phyloP scores from a whole-genome alignment of 2,113 vertebrate genomes.

The Mystacornis crossleyi region DNA sequence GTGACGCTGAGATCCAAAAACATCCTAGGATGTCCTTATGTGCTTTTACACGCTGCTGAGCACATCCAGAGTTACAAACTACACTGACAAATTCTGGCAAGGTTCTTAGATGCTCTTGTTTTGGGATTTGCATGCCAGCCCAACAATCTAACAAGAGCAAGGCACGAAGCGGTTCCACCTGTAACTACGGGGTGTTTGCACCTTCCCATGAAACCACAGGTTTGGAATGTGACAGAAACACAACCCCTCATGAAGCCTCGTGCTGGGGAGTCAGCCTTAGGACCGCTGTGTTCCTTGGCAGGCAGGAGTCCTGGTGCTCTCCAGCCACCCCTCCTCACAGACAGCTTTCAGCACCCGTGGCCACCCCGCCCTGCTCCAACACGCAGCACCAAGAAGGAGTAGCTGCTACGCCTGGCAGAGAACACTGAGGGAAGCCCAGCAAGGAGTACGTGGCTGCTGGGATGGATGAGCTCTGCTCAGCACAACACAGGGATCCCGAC shows the following conservation, averaged over 20 bases:
- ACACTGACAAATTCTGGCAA: neutral
- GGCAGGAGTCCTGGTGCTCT: neutral
- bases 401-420: neutral
- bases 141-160: neutral
- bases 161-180: neutral
- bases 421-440: neutral
- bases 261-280: neutral
- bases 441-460: neutral
- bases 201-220: neutral
- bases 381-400: neutral
- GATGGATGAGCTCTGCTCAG: neutral
- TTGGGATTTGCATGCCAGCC: rapidly evolving
- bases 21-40: neutral
- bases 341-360: neutral
- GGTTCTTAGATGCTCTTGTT: neutral
- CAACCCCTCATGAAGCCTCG: neutral
- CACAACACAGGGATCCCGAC: neutral
- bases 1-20: neutral
- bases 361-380: rapidly evolving
- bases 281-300: rapidly evolving
- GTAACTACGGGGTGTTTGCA: neutral
- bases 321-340: neutral
- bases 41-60: neutral
- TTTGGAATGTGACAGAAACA: neutral
- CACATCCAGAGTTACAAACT: neutral